These are phyloP conservation scores for Numenius phaeopus DNA, from an alignment of 2,797 vertebrate genomes.

Conservation along the genomic window DNA sequence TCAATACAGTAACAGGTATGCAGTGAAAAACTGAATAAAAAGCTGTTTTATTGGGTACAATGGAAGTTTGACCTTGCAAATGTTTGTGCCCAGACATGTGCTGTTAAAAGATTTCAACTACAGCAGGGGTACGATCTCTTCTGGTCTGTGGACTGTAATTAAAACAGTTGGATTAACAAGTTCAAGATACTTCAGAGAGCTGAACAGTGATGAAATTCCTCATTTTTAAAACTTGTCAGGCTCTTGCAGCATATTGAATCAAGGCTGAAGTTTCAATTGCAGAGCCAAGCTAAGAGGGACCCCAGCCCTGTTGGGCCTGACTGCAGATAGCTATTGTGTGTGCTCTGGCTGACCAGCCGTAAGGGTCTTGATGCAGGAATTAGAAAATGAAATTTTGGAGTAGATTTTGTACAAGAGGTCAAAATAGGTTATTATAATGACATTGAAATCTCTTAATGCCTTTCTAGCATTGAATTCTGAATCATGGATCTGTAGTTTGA, in stretches of 20 bases:
- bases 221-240: background rate
- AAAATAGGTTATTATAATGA: background rate
- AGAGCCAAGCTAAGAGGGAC: background rate
- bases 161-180: background rate
- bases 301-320: accelerated
- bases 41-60: background rate
- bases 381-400: background rate
- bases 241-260: background rate
- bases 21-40: background rate
- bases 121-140: background rate
- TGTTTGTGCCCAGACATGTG: background rate
- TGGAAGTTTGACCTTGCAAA: background rate
- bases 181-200: background rate
- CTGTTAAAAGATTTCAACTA: background rate
- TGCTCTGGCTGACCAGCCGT: background rate
- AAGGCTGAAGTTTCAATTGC: background rate
- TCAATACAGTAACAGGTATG: background rate
- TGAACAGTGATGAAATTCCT: background rate
- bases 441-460: background rate
- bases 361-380: background rate
- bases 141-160: background rate
- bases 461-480: background rate
- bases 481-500: background rate
- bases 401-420: background rate
- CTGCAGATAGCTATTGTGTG: background rate